Evolutionary conservation across 2,113 vertebrate species (phyloP), one percentile per base, ranked within the genome.

Genomic region (Passer montanus): DNA sequence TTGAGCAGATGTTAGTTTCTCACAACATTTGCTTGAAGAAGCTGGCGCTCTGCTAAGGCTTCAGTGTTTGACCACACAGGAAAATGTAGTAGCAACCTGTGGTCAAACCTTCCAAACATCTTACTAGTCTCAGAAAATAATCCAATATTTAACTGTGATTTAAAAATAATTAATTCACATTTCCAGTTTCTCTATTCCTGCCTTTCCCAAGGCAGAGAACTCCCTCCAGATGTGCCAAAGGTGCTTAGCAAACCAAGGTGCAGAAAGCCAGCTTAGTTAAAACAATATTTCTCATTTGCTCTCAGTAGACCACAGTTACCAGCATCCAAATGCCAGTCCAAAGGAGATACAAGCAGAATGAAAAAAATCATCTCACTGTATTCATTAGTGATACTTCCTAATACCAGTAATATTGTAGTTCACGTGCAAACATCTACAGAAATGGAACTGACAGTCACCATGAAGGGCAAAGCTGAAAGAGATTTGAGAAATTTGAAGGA

Each of bases 401-500:
- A n/a, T 26, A 70, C 6, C 10, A 68, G 13, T 37, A 43, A 10
- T 49, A 49, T 8, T 55, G 26, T 43, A 52, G 14, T n/a, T 72
- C 39, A 49, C 20, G 37, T n/a, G 50, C 1, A 76, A 76, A 69
- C 28, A 60, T 16, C 20, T 66, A 27, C 46, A 46, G 70, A 66
- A 82, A 72, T 27, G 7, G 24, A 31, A 49, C 35, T 0, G 0
- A 30, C 56, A 46, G 13, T 64, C 9, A 20, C 43, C 21, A 10
- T 8, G 33, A 12, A 62, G 15, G 14, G 46, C 30, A 79, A 68
- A 85, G 58, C 41, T 79, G 46, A 79, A 94, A 93, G n/a, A 33
- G 14, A 77, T 58, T 53, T 50, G 53, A 95, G 56, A 83, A 90
- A 83, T 75, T 7, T 93, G 75, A 95, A 95, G 78, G 85, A 90